Conservation (phyloP, 2,797 vertebrate species). For the Ispidina picta region DNA sequence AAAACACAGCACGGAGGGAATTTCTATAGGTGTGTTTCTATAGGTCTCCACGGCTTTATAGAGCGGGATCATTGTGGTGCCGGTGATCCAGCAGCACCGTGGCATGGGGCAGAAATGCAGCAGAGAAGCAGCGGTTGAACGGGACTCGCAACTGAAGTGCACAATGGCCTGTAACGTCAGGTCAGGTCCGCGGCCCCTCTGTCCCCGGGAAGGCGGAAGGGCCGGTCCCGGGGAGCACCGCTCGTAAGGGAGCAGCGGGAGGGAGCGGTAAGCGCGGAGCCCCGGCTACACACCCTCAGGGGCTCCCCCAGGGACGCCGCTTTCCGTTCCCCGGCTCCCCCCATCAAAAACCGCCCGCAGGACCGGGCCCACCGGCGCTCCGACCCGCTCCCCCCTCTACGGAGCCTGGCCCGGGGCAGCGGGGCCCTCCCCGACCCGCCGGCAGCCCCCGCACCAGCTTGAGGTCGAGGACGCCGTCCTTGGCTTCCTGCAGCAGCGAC, state of each 20-base stretch:
- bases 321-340: neutral
- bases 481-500: conserved; percentile 87
- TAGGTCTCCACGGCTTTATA: accelerated
- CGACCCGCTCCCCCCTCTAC: neutral
- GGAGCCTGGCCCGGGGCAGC: neutral
- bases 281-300: neutral
- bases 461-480: conserved; percentile 91
- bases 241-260: neutral
- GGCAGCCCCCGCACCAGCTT: conserved; percentile 85
- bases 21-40: neutral
- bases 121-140: neutral
- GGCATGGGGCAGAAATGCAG: neutral
- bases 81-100: neutral
- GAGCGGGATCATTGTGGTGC: neutral
- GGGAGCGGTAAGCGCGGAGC: neutral
- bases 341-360: neutral
- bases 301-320: neutral
- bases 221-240: neutral
- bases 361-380: neutral
- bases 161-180: neutral
- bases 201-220: neutral
- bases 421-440: neutral
- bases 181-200: neutral
- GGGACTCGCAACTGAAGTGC: neutral
- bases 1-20: too few relatives aligned